Evolutionary conservation across 2,113 vertebrate genomes (phyloP).

Genomic region (Copsychus sechellarum): DNA sequence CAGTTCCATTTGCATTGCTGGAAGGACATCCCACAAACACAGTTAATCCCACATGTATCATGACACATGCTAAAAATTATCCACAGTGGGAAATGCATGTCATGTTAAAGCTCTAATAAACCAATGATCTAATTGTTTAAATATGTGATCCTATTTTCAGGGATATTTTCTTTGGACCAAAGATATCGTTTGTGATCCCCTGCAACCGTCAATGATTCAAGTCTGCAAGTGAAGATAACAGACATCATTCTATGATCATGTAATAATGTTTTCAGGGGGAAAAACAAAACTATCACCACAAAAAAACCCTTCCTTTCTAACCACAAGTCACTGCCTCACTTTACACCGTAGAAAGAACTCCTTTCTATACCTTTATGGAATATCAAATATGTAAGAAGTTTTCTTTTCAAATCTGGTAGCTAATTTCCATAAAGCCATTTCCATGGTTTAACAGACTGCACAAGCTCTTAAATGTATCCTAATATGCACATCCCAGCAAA

Average conservation of each 20-base stretch:
- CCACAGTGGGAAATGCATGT: not conserved
- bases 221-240: not conserved
- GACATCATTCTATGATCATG: not conserved
- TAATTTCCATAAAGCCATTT: not conserved
- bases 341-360: not conserved
- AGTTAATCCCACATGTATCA: not conserved
- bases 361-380: not conserved
- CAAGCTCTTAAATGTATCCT: not conserved
- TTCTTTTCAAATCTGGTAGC: not conserved
- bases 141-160: slow-evolving; percentile 71
- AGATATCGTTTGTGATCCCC: slow-evolving; percentile 83
- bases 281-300: not conserved
- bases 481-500: not conserved
- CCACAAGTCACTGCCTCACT: not conserved
- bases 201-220: slow-evolving; percentile 70
- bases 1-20: not conserved
- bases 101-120: not conserved
- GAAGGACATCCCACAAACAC: not conserved
- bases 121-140: not conserved
- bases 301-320: not conserved
- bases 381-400: not conserved
- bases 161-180: slow-evolving; percentile 82
- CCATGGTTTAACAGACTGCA: not conserved
- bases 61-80: not conserved
- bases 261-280: not conserved